Conservation (phyloP, 2,888 invertebrate genomes). For the Cryptocephalus moraei region DNA sequence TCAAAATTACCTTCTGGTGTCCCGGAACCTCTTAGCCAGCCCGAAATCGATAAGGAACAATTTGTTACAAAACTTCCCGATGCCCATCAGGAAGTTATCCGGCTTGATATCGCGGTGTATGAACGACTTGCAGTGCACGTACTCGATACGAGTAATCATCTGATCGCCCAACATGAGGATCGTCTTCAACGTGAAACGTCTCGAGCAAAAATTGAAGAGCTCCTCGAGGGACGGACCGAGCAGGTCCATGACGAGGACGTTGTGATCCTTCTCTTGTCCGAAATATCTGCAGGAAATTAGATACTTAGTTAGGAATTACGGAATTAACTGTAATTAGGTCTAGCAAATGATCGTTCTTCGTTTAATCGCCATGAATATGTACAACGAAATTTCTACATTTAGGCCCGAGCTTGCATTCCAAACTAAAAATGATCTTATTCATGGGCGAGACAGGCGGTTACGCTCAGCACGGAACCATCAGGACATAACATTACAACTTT, state of each 20-base stretch:
- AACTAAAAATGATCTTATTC: too few relatives aligned
- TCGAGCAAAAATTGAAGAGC: slow-evolving; percentile 97
- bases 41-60: slow-evolving; percentile 99
- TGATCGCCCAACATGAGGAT: slow-evolving; percentile 95
- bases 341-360: too few relatives aligned
- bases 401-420: too few relatives aligned
- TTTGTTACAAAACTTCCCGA: slow-evolving; percentile 96
- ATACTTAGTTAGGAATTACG: too few relatives aligned
- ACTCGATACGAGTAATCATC: slow-evolving; percentile 92
- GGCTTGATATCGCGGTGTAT: slow-evolving; percentile 98
- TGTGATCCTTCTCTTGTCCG: slow-evolving; percentile 94
- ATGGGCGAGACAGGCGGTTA: too few relatives aligned
- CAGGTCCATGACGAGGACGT: slow-evolving; percentile 98
- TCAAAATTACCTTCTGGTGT: slow-evolving; percentile 61
- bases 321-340: too few relatives aligned
- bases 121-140: slow-evolving; percentile 97
- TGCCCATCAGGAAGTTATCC: slow-evolving; percentile 98
- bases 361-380: too few relatives aligned
- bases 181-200: slow-evolving; percentile 98
- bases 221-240: slow-evolving; percentile 97
- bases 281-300: slow-evolving; percentile 76
- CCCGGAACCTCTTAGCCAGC: slow-evolving; percentile 96
- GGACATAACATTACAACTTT: too few relatives aligned
- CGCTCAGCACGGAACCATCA: too few relatives aligned
- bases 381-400: too few relatives aligned